A percentile compares a stretch with the other conserved stretches of the same genome.
Conservation (phyloP, 2,797 vertebrate species). For the Echiichthys vipera region DNA sequence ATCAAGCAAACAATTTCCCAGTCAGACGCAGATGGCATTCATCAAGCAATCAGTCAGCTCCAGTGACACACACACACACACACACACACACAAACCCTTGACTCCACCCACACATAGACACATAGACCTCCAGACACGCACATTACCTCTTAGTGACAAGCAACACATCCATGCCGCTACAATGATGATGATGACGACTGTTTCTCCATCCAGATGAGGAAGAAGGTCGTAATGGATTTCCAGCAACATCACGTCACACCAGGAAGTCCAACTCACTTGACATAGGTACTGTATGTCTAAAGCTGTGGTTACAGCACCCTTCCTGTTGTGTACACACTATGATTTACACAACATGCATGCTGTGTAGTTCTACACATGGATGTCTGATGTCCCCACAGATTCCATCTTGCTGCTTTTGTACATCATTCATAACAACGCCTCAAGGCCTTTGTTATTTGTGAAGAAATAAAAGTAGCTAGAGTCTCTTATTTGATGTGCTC, state of each 20-base stretch:
- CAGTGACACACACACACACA: no score
- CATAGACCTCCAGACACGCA: no score
- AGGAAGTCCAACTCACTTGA: constrained; percentile 90
- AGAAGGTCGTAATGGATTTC: constrained; percentile 73
- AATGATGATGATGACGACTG: constrained; percentile 30
- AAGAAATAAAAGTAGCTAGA: constrained; percentile 45
- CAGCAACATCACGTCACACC: constrained; percentile 83
- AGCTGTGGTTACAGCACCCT: constrained; percentile 3
- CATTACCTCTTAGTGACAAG: no score
- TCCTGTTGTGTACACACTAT: constrained; percentile 4
- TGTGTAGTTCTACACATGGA: background rate
- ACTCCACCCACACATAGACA: no score
- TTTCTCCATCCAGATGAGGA: constrained; percentile 69
- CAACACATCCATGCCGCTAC: no score
- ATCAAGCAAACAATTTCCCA: no score
- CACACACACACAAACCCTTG: no score
- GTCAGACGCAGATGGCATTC: no score
- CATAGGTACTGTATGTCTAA: constrained; percentile 75
- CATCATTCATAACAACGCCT: constrained; percentile 42
- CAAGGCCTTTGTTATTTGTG: constrained; percentile 44
- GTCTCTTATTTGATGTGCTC: constrained; percentile 44
- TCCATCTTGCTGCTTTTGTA: constrained; percentile 23
- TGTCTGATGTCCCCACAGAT: constrained; percentile 5
- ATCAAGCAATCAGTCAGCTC: no score
- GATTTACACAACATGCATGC: constrained; percentile 17